Conservation (phyloP, 2,113 vertebrate species). For the Hirundichthys speculiger region DNA sequence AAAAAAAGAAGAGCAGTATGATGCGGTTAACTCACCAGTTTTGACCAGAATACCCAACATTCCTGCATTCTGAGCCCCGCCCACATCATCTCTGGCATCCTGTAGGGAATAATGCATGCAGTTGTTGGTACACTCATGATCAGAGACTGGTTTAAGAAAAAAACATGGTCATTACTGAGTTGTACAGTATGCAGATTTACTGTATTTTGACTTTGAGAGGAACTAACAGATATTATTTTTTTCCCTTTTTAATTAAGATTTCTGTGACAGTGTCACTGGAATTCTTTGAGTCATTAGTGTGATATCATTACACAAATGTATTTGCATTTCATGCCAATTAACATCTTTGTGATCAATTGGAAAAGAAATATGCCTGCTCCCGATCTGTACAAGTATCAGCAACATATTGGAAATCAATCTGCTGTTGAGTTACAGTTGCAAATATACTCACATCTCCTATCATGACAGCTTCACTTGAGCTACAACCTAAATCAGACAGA, state of each 20-base stretch:
- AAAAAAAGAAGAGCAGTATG: not conserved
- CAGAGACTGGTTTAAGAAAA: not conserved
- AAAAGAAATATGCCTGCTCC: not conserved
- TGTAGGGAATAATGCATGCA: slow-evolving; percentile 50
- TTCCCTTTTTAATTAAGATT: too few species aligned
- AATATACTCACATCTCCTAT: slow-evolving; percentile 92
- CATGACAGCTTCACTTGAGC: slow-evolving; percentile 91
- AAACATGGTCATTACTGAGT: not conserved
- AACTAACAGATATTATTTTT: too few species aligned
- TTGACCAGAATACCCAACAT: slow-evolving; percentile 94
- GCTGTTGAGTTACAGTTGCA: not conserved
- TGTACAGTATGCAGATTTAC: not conserved
- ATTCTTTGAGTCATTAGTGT: too few species aligned
- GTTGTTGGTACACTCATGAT: not conserved
- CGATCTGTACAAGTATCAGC: too few species aligned
- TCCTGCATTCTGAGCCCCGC: slow-evolving; percentile 89
- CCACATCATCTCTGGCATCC: slow-evolving; percentile 95
- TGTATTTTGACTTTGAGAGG: too few species aligned
- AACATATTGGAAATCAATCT: not conserved
- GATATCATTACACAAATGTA: too few species aligned
- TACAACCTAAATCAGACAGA: slow-evolving; percentile 75
- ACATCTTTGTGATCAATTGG: not conserved
- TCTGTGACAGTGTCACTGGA: too few species aligned
- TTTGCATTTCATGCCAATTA: too few species aligned
- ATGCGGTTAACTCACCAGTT: slow-evolving; percentile 83